Conservation (phyloP, 2,888 invertebrate genomes). For the Agrotis puta region DNA sequence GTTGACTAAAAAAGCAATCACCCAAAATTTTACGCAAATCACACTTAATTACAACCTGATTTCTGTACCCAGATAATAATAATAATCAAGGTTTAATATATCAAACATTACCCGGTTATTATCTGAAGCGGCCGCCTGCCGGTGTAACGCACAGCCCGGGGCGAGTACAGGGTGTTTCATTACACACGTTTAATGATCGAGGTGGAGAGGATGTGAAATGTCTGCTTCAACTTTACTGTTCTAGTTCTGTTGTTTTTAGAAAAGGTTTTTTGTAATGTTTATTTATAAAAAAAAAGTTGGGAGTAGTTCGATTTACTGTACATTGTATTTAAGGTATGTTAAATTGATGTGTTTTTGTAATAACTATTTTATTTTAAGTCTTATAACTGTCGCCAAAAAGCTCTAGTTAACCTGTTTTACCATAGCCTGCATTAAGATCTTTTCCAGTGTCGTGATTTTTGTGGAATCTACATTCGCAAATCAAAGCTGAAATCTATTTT, state of each 20-base stretch:
- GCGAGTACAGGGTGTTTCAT: constrained; percentile 50
- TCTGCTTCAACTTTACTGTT: constrained; percentile 23
- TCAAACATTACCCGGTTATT: constrained; percentile 44
- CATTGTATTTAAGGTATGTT: too few relatives aligned
- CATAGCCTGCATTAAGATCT: too few relatives aligned
- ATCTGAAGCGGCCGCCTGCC: constrained; percentile 31
- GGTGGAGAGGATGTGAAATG: constrained; percentile 32
- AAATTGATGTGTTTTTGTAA: too few relatives aligned
- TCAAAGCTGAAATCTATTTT: too few relatives aligned
- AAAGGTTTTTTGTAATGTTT: constrained; percentile 18
- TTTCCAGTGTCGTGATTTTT: too few relatives aligned
- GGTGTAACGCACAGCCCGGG: constrained; percentile 40
- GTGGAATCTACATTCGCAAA: too few relatives aligned
- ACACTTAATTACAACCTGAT: constrained; percentile 19
- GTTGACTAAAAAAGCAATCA: too few relatives aligned
- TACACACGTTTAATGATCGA: constrained; percentile 55
- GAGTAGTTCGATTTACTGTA: too few relatives aligned
- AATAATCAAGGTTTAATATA: constrained; percentile 20
- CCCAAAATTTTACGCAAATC: background rate
- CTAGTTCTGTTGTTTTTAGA: constrained; percentile 25
- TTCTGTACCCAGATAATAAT: constrained; percentile 16
- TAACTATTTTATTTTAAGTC: too few relatives aligned
- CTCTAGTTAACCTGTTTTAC: too few relatives aligned
- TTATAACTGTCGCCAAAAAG: too few relatives aligned
- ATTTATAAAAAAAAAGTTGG: too few relatives aligned